Evolutionary conservation across 2,888 invertebrate species (phyloP).

Genomic region (Mythimna ferrago): DNA sequence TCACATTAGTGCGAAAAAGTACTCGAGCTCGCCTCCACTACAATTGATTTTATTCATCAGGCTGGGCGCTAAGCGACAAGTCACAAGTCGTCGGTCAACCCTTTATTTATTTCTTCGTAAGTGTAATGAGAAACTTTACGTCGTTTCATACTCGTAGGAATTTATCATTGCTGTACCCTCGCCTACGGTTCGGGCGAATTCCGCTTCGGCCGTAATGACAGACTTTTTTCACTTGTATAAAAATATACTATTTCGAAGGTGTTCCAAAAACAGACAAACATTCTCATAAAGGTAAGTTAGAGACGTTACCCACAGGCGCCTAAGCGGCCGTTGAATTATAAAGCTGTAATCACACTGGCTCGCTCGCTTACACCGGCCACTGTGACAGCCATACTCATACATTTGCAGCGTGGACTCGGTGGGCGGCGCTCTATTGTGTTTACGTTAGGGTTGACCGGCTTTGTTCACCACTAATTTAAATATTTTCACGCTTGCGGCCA

Average conservation of each 20-base stretch:
- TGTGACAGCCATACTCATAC: constrained; percentile 75
- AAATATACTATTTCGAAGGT: not conserved
- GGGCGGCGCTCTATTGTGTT: constrained; percentile 80
- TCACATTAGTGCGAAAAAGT: too few species aligned
- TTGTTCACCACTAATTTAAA: constrained; percentile 39
- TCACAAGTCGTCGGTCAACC: too few species aligned
- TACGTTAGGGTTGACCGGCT: constrained; percentile 56
- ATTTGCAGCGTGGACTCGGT: constrained; percentile 71
- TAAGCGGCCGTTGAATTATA: constrained; percentile 55
- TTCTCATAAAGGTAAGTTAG: not conserved
- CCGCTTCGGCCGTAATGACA: too few species aligned
- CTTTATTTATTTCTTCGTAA: too few species aligned
- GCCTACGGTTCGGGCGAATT: too few species aligned
- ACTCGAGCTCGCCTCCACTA: too few species aligned
- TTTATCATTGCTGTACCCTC: too few species aligned
- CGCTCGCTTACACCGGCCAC: constrained; percentile 56
- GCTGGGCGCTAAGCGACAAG: too few species aligned
- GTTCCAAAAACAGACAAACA: not conserved
- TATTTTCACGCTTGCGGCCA: constrained; percentile 34
- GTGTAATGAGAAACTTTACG: too few species aligned
- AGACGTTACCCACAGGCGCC: constrained; percentile 7
- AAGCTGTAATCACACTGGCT: constrained; percentile 65
- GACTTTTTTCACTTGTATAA: too few species aligned
- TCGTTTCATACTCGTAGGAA: too few species aligned
- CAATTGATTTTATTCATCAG: too few species aligned